Conservation (phyloP, 1,140 invertebrate species). For the Drosophila sucinea region DNA sequence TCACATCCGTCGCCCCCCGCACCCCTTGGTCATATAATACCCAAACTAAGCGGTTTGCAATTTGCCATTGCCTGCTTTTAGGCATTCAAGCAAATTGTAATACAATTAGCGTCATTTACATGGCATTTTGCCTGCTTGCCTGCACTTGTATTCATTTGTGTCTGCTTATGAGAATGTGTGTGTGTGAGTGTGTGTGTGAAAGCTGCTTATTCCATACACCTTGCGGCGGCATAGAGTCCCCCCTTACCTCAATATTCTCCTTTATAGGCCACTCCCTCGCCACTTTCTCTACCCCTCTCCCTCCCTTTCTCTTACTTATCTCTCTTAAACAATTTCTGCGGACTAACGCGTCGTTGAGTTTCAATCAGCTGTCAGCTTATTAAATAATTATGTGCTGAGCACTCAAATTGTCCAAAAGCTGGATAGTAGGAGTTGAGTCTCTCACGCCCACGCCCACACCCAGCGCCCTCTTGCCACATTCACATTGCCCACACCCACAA, state of each 20-base stretch:
- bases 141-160: conserved; percentile 15
- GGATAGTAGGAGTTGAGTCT: neutral
- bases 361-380: conserved; percentile 79
- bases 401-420: conserved; percentile 39
- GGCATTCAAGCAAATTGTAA: conserved; percentile 80
- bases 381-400: conserved; percentile 70
- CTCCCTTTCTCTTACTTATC: neutral
- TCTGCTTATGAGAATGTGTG: conserved; percentile 14
- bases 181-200: conserved; percentile 32
- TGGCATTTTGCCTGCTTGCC: conserved; percentile 47
- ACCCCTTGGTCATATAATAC: conserved; percentile 49
- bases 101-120: conserved; percentile 81
- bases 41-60: conserved; percentile 75
- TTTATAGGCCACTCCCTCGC: neutral
- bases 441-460: neutral
- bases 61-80: conserved; percentile 73
- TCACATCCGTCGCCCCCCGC: neutral
- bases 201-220: conserved; percentile 64
- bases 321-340: conserved; percentile 18
- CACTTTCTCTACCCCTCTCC: neutral
- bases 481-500: neutral
- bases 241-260: neutral
- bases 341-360: conserved; percentile 41
- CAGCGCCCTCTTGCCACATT: too few relatives aligned
- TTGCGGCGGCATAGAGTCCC: conserved; percentile 28